Percentiles rank a stretch among this genome's conserved stretches.
Conservation (phyloP, 2,797 vertebrate genomes). For the Euphonia xanthogaster region DNA sequence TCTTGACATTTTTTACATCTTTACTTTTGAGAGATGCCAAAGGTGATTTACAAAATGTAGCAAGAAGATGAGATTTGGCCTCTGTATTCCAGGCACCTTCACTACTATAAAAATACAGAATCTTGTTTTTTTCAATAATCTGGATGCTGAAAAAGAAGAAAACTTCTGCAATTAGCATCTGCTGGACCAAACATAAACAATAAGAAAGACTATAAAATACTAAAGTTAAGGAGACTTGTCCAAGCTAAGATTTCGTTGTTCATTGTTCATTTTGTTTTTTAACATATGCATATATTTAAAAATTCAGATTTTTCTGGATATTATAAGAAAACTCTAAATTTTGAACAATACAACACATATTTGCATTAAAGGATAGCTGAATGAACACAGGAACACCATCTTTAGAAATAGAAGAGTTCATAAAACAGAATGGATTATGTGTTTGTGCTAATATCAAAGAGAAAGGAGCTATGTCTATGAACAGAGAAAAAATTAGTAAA, state of each 20-base stretch:
- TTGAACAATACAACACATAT: background rate
- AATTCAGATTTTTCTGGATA: background rate
- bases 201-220: background rate
- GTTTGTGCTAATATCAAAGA: background rate
- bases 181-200: background rate
- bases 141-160: background rate
- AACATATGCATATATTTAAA: background rate
- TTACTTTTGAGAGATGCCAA: background rate
- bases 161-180: background rate
- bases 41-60: background rate
- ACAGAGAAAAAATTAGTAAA: background rate
- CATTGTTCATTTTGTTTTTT: background rate
- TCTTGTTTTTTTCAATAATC: background rate
- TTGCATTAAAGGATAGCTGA: background rate
- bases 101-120: background rate
- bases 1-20: background rate
- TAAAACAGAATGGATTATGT: background rate
- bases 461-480: background rate
- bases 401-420: background rate
- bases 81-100: background rate
- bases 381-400: background rate
- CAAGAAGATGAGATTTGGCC: background rate
- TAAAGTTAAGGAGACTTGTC: background rate
- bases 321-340: background rate
- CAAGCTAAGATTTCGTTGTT: background rate